phyloP scores from a whole-genome alignment of 1,140 invertebrate genomes.

The Temnothorax longispinosus region DNA sequence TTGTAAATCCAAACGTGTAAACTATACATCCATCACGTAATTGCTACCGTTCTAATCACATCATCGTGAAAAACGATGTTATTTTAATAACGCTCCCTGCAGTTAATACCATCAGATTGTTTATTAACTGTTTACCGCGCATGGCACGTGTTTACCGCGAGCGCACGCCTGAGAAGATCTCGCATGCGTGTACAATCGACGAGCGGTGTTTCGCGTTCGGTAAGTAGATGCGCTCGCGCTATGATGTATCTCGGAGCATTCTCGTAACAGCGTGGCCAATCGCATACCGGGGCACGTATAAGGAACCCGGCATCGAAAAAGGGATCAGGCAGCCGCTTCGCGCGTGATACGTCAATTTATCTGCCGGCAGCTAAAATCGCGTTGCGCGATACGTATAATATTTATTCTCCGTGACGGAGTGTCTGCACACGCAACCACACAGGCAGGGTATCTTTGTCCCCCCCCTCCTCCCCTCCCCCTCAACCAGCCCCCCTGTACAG shows the following conservation, averaged over 20 bases:
- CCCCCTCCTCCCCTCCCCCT: neutral
- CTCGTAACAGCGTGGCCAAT: slow-evolving; percentile 44
- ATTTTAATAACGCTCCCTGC: neutral
- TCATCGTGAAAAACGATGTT: slow-evolving; percentile 19
- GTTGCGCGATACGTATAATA: slow-evolving; percentile 40
- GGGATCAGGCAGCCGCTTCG: slow-evolving; percentile 8
- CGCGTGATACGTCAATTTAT: slow-evolving; percentile 41
- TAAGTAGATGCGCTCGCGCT: neutral
- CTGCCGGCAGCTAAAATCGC: slow-evolving; percentile 40
- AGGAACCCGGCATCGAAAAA: slow-evolving; percentile 28
- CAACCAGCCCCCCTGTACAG: neutral
- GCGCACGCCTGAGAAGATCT: neutral
- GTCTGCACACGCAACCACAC: neutral
- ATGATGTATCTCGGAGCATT: slow-evolving; percentile 31
- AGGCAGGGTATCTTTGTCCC: neutral
- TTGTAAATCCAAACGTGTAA: neutral
- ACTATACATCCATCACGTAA: neutral
- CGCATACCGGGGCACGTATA: slow-evolving; percentile 41
- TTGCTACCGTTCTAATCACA: neutral
- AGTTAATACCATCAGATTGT: neutral
- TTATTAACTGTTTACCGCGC: neutral
- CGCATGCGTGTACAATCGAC: neutral
- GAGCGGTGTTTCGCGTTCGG: neutral
- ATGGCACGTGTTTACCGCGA: slow-evolving; percentile 1
- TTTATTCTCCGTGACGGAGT: slow-evolving; percentile 32